Evolutionary conservation across 37 sponge, comb jelly and placozoan genomes (phyloP), one percentile per base, ranked within the genome.

Genomic region (Haliclona indistincta): DNA sequence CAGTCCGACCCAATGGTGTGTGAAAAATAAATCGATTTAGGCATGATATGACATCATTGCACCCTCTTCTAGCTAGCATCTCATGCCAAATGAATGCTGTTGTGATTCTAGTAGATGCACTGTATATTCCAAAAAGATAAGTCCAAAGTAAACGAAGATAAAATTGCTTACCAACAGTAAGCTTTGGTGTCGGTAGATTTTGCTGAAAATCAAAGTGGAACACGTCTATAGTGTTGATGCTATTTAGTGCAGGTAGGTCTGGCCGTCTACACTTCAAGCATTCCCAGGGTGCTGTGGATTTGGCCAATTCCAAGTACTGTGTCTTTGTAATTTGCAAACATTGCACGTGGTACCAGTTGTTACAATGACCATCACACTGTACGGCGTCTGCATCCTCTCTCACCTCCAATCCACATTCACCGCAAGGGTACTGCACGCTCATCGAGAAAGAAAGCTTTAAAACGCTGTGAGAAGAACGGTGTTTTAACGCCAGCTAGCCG

Each of bases 121-220:
- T 70, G 51, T 43, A 76, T 23, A 84, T 68, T 39, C 86, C 78
- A 67, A 86, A 86, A 10, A 78, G 56, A 43, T 85, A 85, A 4
- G 86, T 85, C 79, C 86, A 85, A 1, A 85, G 79, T 47, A 83
- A 45, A 36, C 85, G 32, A 49, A 65, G 32, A 58, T 83, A 81
- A 35, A 80, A 86, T 42, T 79, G 80, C 75, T 73, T 37, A 43
- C 86, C 86, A 22, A 86, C 86, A 43, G 80, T 43, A 39, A 86
- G 67, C 62, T 86, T 86, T 47, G 86, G 86, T 4, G 80, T 86
- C 3, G 80, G 75, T 11, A 86, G 54, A 47, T 77, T 85, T 43
- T 86, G 64, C 44, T 86, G 86, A 42, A 86, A 86, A 51, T 86
- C 86, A 54, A 86, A 86, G 64, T 84, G 73, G 43, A 81, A 73